These are phyloP conservation scores for Machimus rusticus DNA, from an alignment of 2,888 invertebrate species.

Conservation along the genomic window DNA sequence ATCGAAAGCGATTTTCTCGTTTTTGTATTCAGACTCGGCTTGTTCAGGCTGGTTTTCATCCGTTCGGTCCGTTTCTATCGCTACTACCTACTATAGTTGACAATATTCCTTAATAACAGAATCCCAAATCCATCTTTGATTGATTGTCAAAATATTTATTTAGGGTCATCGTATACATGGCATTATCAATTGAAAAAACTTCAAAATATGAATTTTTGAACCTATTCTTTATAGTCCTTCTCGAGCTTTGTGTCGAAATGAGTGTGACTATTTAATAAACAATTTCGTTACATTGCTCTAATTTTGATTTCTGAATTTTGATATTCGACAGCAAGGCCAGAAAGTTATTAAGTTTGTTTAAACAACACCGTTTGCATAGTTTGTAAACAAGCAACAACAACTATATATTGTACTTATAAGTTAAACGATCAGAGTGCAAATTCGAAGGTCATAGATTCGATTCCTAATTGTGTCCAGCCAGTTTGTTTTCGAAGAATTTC, in stretches of 20 bases:
- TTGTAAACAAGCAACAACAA: too few relatives aligned
- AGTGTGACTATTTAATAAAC: neutral
- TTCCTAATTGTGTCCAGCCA: too few relatives aligned
- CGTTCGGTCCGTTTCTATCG: neutral
- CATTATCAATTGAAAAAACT: too few relatives aligned
- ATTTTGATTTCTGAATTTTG: neutral
- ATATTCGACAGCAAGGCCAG: neutral
- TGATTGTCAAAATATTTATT: neutral
- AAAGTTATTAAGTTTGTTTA: too few relatives aligned
- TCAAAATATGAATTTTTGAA: too few relatives aligned
- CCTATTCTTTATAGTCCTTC: too few relatives aligned
- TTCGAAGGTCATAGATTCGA: too few relatives aligned
- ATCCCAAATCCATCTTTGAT: neutral
- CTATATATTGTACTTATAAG: too few relatives aligned
- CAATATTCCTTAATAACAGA: neutral
- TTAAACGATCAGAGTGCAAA: neutral
- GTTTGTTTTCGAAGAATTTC: too few relatives aligned
- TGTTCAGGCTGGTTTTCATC: neutral
- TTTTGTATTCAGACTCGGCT: conserved; percentile 35
- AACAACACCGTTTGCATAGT: too few relatives aligned
- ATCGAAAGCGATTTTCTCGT: conserved; percentile 45
- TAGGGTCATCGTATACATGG: neutral
- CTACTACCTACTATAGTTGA: neutral
- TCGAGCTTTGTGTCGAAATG: too few relatives aligned
- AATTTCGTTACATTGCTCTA: neutral